phyloP scores from a whole-genome alignment of 2,888 invertebrate species.

The Rhyacophila evoluta region DNA sequence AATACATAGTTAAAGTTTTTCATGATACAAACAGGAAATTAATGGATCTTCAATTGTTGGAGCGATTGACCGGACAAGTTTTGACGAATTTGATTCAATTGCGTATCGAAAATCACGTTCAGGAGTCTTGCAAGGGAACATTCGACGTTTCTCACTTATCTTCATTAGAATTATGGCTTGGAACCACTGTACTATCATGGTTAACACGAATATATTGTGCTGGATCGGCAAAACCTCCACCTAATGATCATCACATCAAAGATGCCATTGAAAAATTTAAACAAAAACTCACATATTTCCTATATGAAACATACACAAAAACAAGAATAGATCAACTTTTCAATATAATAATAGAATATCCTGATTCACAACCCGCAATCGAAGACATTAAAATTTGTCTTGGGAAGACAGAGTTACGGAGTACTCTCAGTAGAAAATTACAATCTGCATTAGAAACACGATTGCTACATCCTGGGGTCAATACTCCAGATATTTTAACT shows the following conservation, averaged over 20 bases:
- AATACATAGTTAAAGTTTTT: conserved; percentile 77
- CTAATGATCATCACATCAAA: conserved; percentile 67
- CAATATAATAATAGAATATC: conserved; percentile 97
- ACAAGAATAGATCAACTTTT: conserved; percentile 93
- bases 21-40: conserved; percentile 82
- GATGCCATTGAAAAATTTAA: conserved; percentile 76
- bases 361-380: conserved; percentile 93
- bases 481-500: conserved; percentile 94
- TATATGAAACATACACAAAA: conserved; percentile 91
- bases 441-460: conserved; percentile 87
- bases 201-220: conserved; percentile 83
- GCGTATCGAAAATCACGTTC: conserved; percentile 87
- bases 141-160: conserved; percentile 86
- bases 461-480: conserved; percentile 93
- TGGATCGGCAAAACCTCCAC: conserved; percentile 72
- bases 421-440: conserved; percentile 81
- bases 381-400: conserved; percentile 90
- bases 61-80: conserved; percentile 86
- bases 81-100: conserved; percentile 86
- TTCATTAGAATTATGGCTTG: conserved; percentile 88
- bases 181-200: conserved; percentile 89
- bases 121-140: conserved; percentile 85
- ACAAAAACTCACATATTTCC: conserved; percentile 82
- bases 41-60: conserved; percentile 82
- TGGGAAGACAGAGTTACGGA: conserved; percentile 85